Evolutionary conservation across 1,140 invertebrate species (phyloP), one percentile per base, ranked within the genome.

Genomic region (Zaprionus gabonicus): DNA sequence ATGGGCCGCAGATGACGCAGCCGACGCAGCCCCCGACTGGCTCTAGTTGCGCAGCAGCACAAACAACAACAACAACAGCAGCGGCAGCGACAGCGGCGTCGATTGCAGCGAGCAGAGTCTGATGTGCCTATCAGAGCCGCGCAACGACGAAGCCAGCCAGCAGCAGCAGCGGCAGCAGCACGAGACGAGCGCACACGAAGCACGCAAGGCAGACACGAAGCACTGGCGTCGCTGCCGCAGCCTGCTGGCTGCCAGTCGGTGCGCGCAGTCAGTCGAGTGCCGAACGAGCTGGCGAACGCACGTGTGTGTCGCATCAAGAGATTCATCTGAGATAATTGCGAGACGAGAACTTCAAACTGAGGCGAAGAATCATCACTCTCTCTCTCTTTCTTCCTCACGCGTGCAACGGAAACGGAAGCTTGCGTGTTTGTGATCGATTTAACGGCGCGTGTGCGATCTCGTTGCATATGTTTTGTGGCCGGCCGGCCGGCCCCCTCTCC

Each of bases 201-300:
- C 10, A 46, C 17, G 2, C 34, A 17, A n/a, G 31, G 31, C 31
- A 13, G 5, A 36, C 51, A 71, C 67, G 72, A 71, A 74, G 71
- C 64, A 51, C 10, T 23, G 34, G 28, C 27, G 46, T 51, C 46
- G 46, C 38, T 44, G 64, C 36, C 23, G 64, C 46, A 23, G n/a
- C 57, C 23, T 12, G 46, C 46, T 41, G n/a, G 38, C 41, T 38
- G n/a, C 31, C 55, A 27, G 38, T 58, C 60, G 74, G 41, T 38
- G 44, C 49, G 57, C 38, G 59, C 41, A 46, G 41, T 81, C 84
- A 87, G 84, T 87, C 85, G 84, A 90, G 78, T 90, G 60, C 85
- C 84, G 84, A 87, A 79, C 85, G 84, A 88, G 84, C 85, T 84
- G 78, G 69, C 65, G 46, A 67, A 78, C 85, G 81, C 84, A 87